phyloP scores from a whole-genome alignment of 2,888 invertebrate genomes.

The Archaeoteleia sp. region DNA sequence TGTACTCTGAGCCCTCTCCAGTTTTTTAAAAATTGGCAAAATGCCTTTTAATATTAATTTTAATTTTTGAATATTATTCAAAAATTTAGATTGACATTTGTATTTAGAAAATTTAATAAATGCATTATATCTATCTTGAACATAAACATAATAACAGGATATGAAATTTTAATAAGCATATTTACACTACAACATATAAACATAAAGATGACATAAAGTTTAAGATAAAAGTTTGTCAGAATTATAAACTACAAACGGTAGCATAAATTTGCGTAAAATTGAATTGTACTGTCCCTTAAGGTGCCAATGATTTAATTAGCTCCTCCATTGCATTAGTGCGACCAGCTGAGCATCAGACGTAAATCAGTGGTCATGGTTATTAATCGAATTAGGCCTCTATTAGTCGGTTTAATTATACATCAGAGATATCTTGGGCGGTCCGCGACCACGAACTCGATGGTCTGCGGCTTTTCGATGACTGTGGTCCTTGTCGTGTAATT shows the following conservation, averaged over 20 bases:
- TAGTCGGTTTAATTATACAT: conserved; percentile 64
- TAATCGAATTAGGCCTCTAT: conserved; percentile 68
- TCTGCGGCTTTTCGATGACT: conserved; percentile 61
- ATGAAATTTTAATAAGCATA: too few species aligned
- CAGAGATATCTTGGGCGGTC: conserved; percentile 57
- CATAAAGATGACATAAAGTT: too few species aligned
- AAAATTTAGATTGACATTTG: too few species aligned
- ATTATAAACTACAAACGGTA: not conserved
- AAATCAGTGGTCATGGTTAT: conserved; percentile 60
- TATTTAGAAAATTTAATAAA: too few species aligned
- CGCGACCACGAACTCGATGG: conserved; percentile 54
- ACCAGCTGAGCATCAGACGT: conserved; percentile 43
- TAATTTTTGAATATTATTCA: too few species aligned
- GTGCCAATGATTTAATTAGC: conserved; percentile 32
- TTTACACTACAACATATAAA: too few species aligned
- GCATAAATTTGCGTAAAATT: conserved; percentile 24
- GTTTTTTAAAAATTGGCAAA: too few species aligned
- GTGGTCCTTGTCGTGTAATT: conserved; percentile 57
- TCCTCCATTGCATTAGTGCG: conserved; percentile 29
- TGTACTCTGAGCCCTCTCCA: too few species aligned
- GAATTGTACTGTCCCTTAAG: conserved; percentile 25
- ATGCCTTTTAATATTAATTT: too few species aligned
- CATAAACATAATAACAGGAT: too few species aligned
- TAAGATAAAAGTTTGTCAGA: too few species aligned
- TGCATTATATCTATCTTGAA: too few species aligned